Conservation (phyloP, 2,797 vertebrate genomes). For the Sebastes nivosus region DNA sequence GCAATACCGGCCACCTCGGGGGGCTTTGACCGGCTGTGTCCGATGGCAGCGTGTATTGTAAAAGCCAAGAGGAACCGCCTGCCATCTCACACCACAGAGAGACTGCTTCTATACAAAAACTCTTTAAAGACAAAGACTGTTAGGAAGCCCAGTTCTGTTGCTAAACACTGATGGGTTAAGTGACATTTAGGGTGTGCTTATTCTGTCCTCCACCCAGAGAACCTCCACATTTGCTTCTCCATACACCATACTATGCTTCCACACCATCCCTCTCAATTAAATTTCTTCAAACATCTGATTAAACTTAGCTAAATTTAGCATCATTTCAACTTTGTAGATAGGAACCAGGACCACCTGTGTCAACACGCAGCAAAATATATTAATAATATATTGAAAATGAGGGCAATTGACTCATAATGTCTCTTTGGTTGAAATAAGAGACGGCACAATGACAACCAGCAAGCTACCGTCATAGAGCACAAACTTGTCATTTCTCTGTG, state of each 20-base stretch:
- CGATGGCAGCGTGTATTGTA: constrained; percentile 76
- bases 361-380: background rate
- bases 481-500: background rate
- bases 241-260: background rate
- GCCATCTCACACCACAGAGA: constrained; percentile 80
- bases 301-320: background rate
- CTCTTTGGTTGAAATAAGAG: background rate
- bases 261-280: background rate
- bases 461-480: background rate
- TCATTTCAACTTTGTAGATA: background rate
- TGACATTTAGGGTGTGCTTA: background rate
- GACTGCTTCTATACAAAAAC: constrained; percentile 82
- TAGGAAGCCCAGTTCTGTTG: constrained; percentile 28
- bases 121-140: constrained; percentile 45
- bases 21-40: constrained; percentile 80
- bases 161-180: constrained; percentile 35
- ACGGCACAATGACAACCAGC: background rate
- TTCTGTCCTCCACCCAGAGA: background rate
- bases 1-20: constrained; percentile 78
- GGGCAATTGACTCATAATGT: background rate
- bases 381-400: background rate
- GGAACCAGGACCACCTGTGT: too few species aligned
- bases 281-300: background rate
- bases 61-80: constrained; percentile 78
- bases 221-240: background rate